A percentile compares a stretch with the other conserved stretches of the same genome.
Conservation (phyloP, 2,113 vertebrate species). For the Odontophorus gujanensis region DNA sequence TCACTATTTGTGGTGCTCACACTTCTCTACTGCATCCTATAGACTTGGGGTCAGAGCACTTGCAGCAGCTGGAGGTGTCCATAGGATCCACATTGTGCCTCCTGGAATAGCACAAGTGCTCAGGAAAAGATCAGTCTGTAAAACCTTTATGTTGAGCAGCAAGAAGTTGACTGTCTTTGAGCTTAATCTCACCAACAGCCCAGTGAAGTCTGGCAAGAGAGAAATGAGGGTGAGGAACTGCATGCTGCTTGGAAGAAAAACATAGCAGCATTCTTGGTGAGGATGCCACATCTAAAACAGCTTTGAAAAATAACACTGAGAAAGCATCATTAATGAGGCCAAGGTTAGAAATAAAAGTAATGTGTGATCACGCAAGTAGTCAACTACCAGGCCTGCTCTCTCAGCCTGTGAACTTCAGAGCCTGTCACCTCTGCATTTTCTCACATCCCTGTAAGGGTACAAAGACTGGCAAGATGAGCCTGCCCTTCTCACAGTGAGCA, state of each 20-base stretch:
- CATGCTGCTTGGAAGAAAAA: not conserved
- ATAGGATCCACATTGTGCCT: not conserved
- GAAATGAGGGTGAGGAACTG: not conserved
- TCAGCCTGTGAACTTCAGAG: not conserved
- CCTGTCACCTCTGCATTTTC: not conserved
- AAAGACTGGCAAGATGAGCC: not conserved
- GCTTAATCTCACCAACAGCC: not conserved
- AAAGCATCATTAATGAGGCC: not conserved
- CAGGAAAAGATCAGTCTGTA: not conserved
- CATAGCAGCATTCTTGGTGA: not conserved
- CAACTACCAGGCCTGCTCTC: not conserved
- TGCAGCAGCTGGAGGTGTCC: not conserved
- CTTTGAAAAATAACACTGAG: not conserved
- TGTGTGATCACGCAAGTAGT: accelerated
- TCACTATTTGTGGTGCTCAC: not conserved
- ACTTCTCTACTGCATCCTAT: not conserved
- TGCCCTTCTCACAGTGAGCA: not conserved
- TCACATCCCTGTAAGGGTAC: not conserved
- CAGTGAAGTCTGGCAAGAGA: not conserved
- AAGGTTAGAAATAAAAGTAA: not conserved
- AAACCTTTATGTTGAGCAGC: not conserved
- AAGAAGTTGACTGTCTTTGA: not conserved
- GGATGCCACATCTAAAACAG: not conserved
- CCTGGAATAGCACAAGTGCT: not conserved
- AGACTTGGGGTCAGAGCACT: not conserved